These are phyloP conservation scores for Dipodomys stephensi DNA, from an alignment of 2,113 vertebrate genomes.

Conservation along the genomic window DNA sequence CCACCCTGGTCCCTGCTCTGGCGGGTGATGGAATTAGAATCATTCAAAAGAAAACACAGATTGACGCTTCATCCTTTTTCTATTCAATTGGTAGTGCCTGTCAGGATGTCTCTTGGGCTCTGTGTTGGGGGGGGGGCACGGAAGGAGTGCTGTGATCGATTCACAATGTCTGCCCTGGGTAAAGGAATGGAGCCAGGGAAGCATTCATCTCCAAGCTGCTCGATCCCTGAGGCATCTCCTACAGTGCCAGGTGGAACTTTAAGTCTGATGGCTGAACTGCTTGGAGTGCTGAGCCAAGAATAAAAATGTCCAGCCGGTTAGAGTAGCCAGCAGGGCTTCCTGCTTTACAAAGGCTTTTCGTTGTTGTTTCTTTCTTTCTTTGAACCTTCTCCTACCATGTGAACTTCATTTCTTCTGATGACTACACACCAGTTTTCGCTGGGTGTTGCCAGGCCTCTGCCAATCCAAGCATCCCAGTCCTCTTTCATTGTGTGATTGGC, in stretches of 20 bases:
- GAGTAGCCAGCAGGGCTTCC: neutral
- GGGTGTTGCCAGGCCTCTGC: neutral
- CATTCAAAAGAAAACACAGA: neutral
- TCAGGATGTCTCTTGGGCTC: neutral
- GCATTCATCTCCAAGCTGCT: neutral
- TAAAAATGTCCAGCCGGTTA: constrained; percentile 40
- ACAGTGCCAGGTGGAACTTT: constrained; percentile 17
- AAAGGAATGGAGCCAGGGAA: constrained; percentile 22
- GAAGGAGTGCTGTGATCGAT: neutral
- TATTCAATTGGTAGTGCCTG: neutral
- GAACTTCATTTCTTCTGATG: neutral
- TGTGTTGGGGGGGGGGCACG: neutral
- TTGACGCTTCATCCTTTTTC: neutral
- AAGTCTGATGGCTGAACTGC: constrained; percentile 41
- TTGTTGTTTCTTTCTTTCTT: neutral
- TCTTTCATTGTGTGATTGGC: neutral
- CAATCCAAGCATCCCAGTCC: neutral
- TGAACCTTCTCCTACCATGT: neutral
- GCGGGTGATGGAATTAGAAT: neutral
- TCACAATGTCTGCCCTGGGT: constrained; percentile 60
- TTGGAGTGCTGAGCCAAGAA: constrained; percentile 15
- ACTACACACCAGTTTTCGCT: neutral
- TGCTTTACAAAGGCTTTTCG: neutral
- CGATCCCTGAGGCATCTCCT: neutral
- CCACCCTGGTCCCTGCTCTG: neutral